A percentile compares a stretch with the other conserved stretches of the same genome.
These are phyloP conservation scores for Morbakka virulenta DNA, from an alignment of 30 jellyfish, hydroid and myxozoan genomes.

Conservation along the genomic window DNA sequence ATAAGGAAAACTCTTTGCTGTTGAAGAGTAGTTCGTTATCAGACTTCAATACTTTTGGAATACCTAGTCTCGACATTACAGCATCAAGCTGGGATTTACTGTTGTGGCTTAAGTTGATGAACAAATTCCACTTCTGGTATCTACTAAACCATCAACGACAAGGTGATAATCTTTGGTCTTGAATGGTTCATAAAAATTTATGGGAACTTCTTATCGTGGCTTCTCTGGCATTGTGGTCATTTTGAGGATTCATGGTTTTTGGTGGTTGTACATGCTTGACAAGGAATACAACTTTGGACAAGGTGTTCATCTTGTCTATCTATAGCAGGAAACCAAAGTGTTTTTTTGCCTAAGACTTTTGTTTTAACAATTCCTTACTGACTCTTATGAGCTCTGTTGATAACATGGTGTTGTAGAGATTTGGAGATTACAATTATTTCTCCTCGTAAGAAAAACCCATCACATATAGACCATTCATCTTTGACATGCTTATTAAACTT, in stretches of 20 bases:
- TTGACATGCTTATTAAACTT: not conserved
- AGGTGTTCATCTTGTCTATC: not conserved
- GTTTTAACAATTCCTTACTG: slow-evolving; percentile 1
- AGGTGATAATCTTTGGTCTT: not conserved
- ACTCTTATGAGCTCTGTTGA: not conserved
- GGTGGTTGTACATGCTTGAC: slow-evolving; percentile 1
- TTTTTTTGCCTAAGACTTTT: not conserved
- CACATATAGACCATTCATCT: not conserved
- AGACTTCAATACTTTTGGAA: not conserved
- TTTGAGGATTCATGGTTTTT: not conserved
- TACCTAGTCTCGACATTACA: not conserved
- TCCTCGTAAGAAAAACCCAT: not conserved
- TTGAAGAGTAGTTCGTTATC: slow-evolving; percentile 2
- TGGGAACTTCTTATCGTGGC: not conserved
- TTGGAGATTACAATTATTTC: not conserved
- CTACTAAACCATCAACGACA: not conserved
- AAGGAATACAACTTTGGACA: slow-evolving; percentile 1
- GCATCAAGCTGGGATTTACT: not conserved
- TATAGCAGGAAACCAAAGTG: slow-evolving; percentile 2
- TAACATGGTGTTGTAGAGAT: not conserved
- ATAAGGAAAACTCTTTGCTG: not conserved
- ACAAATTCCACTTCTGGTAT: not conserved
- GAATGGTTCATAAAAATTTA: slow-evolving; percentile 12
- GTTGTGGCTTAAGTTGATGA: not conserved
- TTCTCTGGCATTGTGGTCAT: not conserved